These are phyloP conservation scores for Tinea pellionella DNA, from an alignment of 2,888 invertebrate species.

Conservation along the genomic window DNA sequence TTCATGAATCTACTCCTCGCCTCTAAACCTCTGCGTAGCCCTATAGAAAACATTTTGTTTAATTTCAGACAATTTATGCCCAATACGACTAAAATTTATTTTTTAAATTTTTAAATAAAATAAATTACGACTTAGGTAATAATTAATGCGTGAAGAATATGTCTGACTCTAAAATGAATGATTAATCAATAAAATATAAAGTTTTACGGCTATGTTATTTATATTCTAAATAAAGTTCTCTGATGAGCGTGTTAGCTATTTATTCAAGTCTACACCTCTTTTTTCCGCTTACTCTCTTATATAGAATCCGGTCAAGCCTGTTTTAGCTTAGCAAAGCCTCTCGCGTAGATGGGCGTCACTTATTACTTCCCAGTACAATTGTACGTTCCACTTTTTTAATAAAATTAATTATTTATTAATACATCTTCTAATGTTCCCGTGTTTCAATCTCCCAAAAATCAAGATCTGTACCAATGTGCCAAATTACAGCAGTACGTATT, in stretches of 20 bases:
- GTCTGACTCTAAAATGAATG: too few relatives aligned
- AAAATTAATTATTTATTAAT: too few relatives aligned
- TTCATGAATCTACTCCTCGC: constrained; percentile 39
- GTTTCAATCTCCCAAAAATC: too few relatives aligned
- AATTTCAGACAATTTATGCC: neutral
- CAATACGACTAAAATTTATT: neutral
- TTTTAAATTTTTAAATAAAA: too few relatives aligned
- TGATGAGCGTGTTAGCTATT: neutral
- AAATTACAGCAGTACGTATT: too few relatives aligned
- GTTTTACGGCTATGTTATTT: neutral
- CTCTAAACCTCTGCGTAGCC: constrained; percentile 20
- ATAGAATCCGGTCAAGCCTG: constrained; percentile 1
- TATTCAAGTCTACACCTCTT: constrained; percentile 9
- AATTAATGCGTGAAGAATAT: too few relatives aligned
- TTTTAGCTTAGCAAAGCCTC: neutral
- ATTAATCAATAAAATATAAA: neutral
- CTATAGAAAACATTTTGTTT: constrained; percentile 16
- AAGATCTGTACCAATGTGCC: too few relatives aligned
- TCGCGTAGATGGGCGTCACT: neutral
- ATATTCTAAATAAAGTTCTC: neutral
- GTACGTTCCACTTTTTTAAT: neutral
- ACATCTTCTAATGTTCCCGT: too few relatives aligned
- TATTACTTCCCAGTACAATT: neutral
- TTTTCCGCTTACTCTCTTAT: neutral
- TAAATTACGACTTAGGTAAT: too few relatives aligned